Base-by-base conservation (phyloP, 2,113 vertebrate species). In the Axis porcinus region DNA sequence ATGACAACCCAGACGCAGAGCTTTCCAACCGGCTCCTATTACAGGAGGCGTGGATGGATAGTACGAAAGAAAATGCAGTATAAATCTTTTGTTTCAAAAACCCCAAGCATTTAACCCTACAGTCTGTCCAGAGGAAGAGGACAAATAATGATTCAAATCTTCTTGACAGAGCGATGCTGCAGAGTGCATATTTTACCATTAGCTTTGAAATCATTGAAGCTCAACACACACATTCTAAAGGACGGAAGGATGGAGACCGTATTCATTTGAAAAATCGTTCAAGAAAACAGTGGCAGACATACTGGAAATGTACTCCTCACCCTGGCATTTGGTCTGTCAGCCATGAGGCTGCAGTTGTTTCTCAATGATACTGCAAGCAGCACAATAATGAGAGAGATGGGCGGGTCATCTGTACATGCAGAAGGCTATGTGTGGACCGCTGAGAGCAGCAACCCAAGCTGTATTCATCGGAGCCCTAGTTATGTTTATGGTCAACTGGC, bases 41-140 rank as follows among this genome's bases (percentile, higher is more conserved):
- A 96, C 91, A 54, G 84, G 97, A 97, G 95, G 94, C 78, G 54
- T 92, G 89, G 8, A 94, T 95, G 91, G 96, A 97, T 97, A 95
- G 89, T 81, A 95, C 67, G 3, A 97, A 97, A 97, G 97, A 97
- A 96, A 98, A 93, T 67, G 98, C 97, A 98, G 64, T 93, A 98
- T 99, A 98, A 98, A 98, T 98, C 97, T 95, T 99, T 95, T 94
- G 98, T 98, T 96, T 97, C 94, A 97, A 98, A 98, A 98, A 97
- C 93, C 96, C 97, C 85, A 95, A 96, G 79, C 97, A 92, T 98
- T 98, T 98, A 97, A 98, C 79, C 81, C 88, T 98, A 86, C 96
- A 98, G 97, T 97, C 90, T 97, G 95, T 98, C 93, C 97, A 67
- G 64, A 92, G 40, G 62, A 97, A 95, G 94, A 97, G 89, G 79